Percentiles rank a stretch among this genome's conserved stretches.
Evolutionary conservation across 35 echinoderm and acorn worm genomes (phyloP).

Genomic region (Anneissia japonica): DNA sequence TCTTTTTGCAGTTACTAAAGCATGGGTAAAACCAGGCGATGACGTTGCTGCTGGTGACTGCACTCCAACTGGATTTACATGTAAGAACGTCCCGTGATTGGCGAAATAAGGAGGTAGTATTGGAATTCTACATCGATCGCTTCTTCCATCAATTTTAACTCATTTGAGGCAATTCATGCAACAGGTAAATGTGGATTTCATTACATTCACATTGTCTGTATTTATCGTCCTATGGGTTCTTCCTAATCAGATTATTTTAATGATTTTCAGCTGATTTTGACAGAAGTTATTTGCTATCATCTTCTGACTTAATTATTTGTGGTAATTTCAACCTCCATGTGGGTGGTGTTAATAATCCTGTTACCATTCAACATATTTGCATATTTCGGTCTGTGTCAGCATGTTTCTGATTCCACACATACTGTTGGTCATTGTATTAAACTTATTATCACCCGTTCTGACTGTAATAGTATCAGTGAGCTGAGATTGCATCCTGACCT

Average conservation of each 20-base stretch:
- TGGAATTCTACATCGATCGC: constrained; percentile 20
- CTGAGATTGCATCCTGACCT: constrained; percentile 4
- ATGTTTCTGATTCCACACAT: constrained; percentile 20
- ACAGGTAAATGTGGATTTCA: neutral
- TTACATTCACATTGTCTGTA: constrained; percentile 9
- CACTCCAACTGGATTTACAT: constrained; percentile 7
- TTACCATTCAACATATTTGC: constrained; percentile 12
- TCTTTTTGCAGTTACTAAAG: constrained; percentile 14
- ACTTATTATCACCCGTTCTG: constrained; percentile 5
- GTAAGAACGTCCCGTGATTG: neutral
- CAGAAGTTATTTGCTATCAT: constrained; percentile 31
- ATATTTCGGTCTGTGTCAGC: neutral
- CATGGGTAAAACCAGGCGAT: constrained; percentile 13
- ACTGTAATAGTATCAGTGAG: too few relatives aligned
- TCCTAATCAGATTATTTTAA: constrained; percentile 19
- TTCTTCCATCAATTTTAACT: neutral
- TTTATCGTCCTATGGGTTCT: constrained; percentile 2
- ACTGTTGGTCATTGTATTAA: constrained; percentile 14
- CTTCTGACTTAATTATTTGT: constrained; percentile 55
- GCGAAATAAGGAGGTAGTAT: constrained; percentile 9
- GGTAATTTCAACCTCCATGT: constrained; percentile 67
- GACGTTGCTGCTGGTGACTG: neutral
- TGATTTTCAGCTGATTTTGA: constrained; percentile 38
- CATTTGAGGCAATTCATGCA: constrained; percentile 32
- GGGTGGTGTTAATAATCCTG: neutral